These are phyloP conservation scores for Pseudomyrmex flavicornis DNA, from an alignment of 1,140 invertebrate species.

Conservation along the genomic window DNA sequence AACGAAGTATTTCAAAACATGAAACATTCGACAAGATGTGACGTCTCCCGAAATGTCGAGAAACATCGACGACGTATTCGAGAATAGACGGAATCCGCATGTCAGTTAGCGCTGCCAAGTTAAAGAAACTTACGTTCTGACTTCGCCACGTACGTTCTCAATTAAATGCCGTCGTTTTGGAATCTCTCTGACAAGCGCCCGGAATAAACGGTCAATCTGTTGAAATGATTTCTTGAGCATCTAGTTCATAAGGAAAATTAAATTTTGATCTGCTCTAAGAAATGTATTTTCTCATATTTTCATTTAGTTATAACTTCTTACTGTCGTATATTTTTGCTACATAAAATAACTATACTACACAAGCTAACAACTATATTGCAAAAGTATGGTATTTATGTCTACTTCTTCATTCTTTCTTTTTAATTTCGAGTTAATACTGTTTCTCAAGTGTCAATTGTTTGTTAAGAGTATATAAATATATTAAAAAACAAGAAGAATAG, in stretches of 20 bases:
- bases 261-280: constrained; percentile 10
- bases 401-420: too few relatives aligned
- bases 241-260: neutral
- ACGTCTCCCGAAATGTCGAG: constrained; percentile 23
- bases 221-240: constrained; percentile 13
- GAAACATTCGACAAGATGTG: neutral
- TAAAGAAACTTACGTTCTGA: constrained; percentile 22
- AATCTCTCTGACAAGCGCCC: constrained; percentile 37
- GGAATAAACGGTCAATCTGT: constrained; percentile 40
- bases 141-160: constrained; percentile 54
- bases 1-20: constrained; percentile 5
- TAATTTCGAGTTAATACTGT: too few relatives aligned
- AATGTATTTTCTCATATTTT: too few relatives aligned
- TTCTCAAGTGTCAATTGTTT: too few relatives aligned
- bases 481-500: too few relatives aligned
- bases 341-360: too few relatives aligned
- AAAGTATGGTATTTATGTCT: too few relatives aligned
- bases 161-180: constrained; percentile 45
- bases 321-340: too few relatives aligned
- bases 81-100: constrained; percentile 63
- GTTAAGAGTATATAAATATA: too few relatives aligned
- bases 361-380: too few relatives aligned
- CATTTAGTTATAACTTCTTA: too few relatives aligned
- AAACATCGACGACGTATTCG: constrained; percentile 34
- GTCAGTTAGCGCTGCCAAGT: constrained; percentile 63